Evolutionary conservation across 2,113 vertebrate genomes (phyloP).

Genomic region (Chaetodon auriga): DNA sequence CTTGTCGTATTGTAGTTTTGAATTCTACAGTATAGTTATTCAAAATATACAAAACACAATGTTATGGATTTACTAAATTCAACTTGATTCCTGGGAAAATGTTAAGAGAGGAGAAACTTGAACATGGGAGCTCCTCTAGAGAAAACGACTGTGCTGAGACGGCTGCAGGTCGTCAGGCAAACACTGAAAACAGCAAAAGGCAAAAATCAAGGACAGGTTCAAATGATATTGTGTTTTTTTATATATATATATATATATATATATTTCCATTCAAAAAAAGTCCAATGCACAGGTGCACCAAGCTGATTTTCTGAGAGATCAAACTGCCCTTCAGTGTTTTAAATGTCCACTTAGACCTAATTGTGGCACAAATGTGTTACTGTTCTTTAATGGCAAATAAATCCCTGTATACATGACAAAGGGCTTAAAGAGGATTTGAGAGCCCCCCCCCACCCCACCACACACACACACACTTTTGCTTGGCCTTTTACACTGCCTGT

Average conservation of each 20-base stretch:
- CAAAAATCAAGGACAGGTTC: background rate
- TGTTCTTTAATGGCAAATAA: conserved; percentile 87
- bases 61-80: background rate
- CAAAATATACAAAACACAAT: background rate
- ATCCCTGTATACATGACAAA: conserved; percentile 85
- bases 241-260: no score
- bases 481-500: conserved; percentile 63
- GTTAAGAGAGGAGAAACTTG: background rate
- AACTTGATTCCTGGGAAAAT: background rate
- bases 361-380: conserved; percentile 78
- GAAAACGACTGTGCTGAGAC: background rate
- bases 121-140: background rate
- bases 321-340: conserved; percentile 37
- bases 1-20: no score
- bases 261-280: background rate
- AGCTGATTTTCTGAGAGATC: conserved; percentile 60
- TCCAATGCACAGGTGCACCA: background rate
- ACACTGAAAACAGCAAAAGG: conserved; percentile 70
- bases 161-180: background rate
- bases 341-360: conserved; percentile 29
- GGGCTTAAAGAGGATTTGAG: conserved; percentile 88
- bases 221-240: no score
- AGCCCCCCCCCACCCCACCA: conserved; percentile 47
- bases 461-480: conserved; percentile 30
- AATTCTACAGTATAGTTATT: no score